Conservation (phyloP, 2,113 vertebrate species). For the Bettongia penicillata region DNA sequence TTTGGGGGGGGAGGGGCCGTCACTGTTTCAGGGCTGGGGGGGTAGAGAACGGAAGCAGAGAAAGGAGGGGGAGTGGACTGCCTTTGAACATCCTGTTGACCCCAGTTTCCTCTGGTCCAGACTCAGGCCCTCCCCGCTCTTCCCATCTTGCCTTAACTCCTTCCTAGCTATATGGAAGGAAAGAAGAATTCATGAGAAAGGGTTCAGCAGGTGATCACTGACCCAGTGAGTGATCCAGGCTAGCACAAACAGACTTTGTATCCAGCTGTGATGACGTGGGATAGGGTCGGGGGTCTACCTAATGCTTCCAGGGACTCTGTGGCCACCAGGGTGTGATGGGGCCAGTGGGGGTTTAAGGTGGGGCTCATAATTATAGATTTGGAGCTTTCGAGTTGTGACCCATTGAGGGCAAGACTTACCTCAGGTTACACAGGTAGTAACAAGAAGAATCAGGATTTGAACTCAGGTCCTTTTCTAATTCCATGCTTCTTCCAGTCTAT, state of each 20-base stretch:
- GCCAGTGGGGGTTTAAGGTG: not conserved
- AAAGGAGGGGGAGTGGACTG: slow-evolving; percentile 67
- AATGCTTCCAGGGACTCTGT: not conserved
- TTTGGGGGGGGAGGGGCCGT: slow-evolving; percentile 65
- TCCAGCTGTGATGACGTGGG: not conserved
- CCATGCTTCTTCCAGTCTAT: not conserved
- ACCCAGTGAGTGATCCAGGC: not conserved
- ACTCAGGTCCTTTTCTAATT: not conserved
- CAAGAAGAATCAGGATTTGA: not conserved
- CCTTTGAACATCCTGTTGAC: slow-evolving; percentile 77
- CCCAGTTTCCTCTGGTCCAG: slow-evolving; percentile 72
- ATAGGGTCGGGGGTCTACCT: not conserved
- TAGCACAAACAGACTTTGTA: not conserved
- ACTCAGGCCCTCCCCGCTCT: slow-evolving; percentile 62
- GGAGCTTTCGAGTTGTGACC: not conserved
- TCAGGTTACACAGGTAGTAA: not conserved
- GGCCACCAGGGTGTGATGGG: not conserved
- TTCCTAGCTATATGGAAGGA: slow-evolving; percentile 45
- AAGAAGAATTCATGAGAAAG: not conserved
- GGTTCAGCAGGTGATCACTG: not conserved
- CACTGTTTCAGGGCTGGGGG: slow-evolving; percentile 36
- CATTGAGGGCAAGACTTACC: not conserved
- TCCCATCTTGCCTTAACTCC: slow-evolving; percentile 66
- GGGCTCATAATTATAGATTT: not conserved
- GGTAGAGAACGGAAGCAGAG: slow-evolving; percentile 55